Base-by-base conservation (phyloP, 1,140 invertebrate species). In the Heterodera schachtii region DNA sequence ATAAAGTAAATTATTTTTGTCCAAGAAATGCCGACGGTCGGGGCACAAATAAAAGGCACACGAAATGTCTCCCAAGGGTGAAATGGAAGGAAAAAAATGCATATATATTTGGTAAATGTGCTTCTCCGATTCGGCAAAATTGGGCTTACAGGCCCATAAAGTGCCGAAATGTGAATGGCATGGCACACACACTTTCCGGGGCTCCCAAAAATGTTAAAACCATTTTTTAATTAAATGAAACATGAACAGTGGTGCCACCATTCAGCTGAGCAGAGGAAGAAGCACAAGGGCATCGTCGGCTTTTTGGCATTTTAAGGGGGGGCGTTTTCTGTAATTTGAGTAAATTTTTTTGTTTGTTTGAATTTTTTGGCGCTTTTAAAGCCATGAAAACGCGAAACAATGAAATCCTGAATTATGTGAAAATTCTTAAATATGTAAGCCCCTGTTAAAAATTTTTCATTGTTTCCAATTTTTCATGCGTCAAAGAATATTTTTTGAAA, bases 1-100 rank as follows among this genome's bases (percentile, higher is more conserved):
- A 69, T 67, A 75, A 75, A 75, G 60, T 21, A 21, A 57, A 75
- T 60, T 60, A 75, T 75, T 31, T 75, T 75, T 75, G 46, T 41
- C 69, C 21, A 71, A 1, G 69, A 46, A 71, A 41, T 31, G 31
- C 21, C 21, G 11, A 31, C 31, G 31, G 31, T 43, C 9, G 19
- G 9, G 21, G n/a, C 69, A 46, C 8, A 21, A 46, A 43, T 11
- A 11, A 21, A 41, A 71, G 69, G 5, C 44, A 7, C 69, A 21
- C 69, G 3, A 31, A 71, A 19, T 41, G 31, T 71, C 19, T 64
- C 57, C 69, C 21, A 31, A 31, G 31, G 31, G 31, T 31, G 31
- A 31, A 31, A 31, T 31, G 31, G 31, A 31, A 0, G 31, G 31
- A 31, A 31, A 31, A 31, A 31, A 31, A 31, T 31, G 31, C 31